phyloP scores from a whole-genome alignment of 2,888 invertebrate species.

The Catocala nupta region DNA sequence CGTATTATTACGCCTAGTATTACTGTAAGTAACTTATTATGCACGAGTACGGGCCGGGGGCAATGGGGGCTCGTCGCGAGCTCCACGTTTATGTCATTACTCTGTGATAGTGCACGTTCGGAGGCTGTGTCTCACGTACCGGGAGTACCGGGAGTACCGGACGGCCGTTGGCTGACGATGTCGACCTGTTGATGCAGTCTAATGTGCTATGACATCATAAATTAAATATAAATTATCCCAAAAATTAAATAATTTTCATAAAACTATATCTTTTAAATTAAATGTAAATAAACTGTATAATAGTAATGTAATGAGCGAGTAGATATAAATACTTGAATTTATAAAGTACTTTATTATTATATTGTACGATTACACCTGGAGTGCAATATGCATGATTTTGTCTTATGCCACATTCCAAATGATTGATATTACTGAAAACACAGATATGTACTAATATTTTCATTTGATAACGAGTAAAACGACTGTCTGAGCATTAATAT shows the following conservation, averaged over 20 bases:
- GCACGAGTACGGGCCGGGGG: constrained; percentile 86
- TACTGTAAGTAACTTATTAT: constrained; percentile 81
- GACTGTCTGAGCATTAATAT: constrained; percentile 26
- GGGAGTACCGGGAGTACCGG: constrained; percentile 21
- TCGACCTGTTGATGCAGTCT: constrained; percentile 66
- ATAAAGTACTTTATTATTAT: constrained; percentile 61
- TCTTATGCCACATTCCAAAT: constrained; percentile 83
- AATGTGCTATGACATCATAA: constrained; percentile 85
- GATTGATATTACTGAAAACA: constrained; percentile 54
- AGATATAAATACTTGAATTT: constrained; percentile 71
- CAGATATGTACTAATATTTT: constrained; percentile 33
- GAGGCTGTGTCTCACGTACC: constrained; percentile 68
- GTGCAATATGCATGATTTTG: constrained; percentile 85
- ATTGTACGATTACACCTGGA: constrained; percentile 70
- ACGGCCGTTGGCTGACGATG: constrained; percentile 47
- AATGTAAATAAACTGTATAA: constrained; percentile 84
- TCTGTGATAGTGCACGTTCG: constrained; percentile 85
- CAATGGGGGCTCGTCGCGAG: constrained; percentile 79
- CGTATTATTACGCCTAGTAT: constrained; percentile 82
- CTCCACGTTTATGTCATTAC: constrained; percentile 85
- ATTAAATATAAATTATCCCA: constrained; percentile 84
- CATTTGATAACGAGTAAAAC: constrained; percentile 27
- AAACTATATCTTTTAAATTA: constrained; percentile 77
- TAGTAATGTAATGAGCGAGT: constrained; percentile 74
- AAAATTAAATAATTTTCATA: constrained; percentile 85